Percentiles rank a stretch among this genome's conserved stretches.
Conservation (phyloP, 2,113 vertebrate species). For the Pseudopipra pipra region DNA sequence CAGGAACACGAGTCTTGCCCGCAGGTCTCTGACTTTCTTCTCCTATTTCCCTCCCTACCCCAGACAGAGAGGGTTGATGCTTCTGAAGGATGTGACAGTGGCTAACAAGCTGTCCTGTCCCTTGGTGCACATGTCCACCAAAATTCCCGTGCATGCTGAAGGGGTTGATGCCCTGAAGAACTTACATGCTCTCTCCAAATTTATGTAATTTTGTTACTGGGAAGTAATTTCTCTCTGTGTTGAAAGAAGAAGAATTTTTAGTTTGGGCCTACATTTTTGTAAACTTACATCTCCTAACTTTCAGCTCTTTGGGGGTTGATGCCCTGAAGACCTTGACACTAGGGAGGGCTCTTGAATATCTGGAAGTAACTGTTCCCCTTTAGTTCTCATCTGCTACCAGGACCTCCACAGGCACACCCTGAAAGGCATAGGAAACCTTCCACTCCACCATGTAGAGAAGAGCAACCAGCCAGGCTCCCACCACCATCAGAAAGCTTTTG, state of each 20-base stretch:
- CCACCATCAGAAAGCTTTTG: neutral
- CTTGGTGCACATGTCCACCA: accelerated
- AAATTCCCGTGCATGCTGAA: accelerated
- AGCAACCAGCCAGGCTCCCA: neutral
- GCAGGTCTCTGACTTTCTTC: neutral
- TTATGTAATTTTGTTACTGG: no score
- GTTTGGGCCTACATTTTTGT: no score
- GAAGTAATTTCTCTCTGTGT: no score
- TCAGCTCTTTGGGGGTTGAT: no score
- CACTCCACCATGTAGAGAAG: neutral
- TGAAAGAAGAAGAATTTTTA: no score
- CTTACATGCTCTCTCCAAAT: no score
- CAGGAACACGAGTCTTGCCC: neutral
- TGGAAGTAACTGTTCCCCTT: neutral
- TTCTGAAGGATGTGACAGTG: neutral
- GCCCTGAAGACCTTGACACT: neutral
- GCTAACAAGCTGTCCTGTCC: neutral
- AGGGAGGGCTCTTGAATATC: neutral
- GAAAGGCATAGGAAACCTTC: neutral
- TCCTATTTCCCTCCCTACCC: neutral
- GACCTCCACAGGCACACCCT: neutral
- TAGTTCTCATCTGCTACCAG: neutral
- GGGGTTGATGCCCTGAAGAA: neutral
- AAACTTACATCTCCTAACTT: no score
- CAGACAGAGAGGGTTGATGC: neutral